Base-by-base conservation (phyloP, 2,113 vertebrate genomes). In the Sturnus vulgaris region DNA sequence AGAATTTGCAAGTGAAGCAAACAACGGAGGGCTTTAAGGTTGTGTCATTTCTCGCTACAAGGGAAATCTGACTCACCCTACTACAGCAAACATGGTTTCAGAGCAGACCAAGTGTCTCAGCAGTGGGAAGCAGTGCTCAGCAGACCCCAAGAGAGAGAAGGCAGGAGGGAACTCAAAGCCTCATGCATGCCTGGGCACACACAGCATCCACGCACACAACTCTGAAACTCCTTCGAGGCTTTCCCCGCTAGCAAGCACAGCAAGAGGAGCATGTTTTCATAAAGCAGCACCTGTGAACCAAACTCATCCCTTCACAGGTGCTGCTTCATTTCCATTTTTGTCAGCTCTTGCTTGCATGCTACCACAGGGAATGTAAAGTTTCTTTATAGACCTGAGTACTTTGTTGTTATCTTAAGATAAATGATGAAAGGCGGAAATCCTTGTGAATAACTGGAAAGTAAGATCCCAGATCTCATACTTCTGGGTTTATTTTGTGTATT, bases 161-260 rank as follows among this genome's bases (percentile, higher is more conserved):
- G 18, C 44, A 79, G 46, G 22, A 37, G 57, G 42, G 39, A 84
- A 35, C 65, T 64, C 37, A 68, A 31, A 79, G 31, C 25, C 31
- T 88, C 20, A 5, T 2, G 0, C 7, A 0, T 49, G 77, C 35
- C 69, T 88, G 27, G 57, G 65, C 14, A 30, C 40, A 28, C 52
- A 19, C 23, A 47, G 52, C 50, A 59, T 55, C 30, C 56, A 12
- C 0, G 0, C 49, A 28, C 39, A 75, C 52, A 61, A 6, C n/a
- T 46, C 31, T 35, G 15, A 79, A 82, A 78, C 7, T 40, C 59
- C 73, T 24, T 39, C 0, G 0, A 78, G 31, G n/a, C 35, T 88
- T 91, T 40, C 35, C 44, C 28, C 0, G 0, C 52, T 20, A 25
- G 59, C 47, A 93, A 75, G 37, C 40, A 40, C 0, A 0, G 50